A percentile compares a stretch with the other conserved stretches of the same genome.
phyloP scores from a whole-genome alignment of 2,113 vertebrate genomes.

The Sterrhoptilus dennistouni region DNA sequence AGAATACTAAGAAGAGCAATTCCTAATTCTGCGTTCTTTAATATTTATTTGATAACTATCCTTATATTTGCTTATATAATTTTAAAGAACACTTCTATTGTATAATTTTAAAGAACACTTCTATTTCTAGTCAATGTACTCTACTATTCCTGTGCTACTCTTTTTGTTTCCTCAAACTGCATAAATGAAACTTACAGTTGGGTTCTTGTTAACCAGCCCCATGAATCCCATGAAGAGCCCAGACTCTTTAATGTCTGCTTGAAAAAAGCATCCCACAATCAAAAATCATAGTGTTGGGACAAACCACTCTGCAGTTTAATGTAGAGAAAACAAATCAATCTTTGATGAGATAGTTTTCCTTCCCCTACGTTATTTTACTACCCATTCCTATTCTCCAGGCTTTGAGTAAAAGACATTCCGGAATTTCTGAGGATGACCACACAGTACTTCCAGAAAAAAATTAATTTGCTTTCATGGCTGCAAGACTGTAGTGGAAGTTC shows the following conservation, averaged over 20 bases:
- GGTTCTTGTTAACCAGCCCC: neutral
- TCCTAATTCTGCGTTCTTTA: neutral
- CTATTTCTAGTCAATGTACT: neutral
- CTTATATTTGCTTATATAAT: neutral
- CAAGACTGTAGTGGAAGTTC: neutral
- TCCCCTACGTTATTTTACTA: neutral
- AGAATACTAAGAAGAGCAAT: neutral
- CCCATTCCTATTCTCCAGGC: neutral
- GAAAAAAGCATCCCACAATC: neutral
- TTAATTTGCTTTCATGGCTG: neutral
- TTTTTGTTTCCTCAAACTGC: neutral
- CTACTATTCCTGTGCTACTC: neutral
- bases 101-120: neutral
- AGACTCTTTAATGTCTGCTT: neutral
- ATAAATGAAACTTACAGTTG: neutral
- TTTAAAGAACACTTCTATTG: neutral
- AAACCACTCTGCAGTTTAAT: neutral
- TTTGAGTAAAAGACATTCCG: neutral
- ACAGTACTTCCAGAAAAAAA: neutral
- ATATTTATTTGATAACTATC: neutral
- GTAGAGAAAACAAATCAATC: neutral
- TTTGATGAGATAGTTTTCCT: neutral
- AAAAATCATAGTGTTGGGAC: neutral
- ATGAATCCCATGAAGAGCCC: neutral
- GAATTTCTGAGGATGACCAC: neutral